Conservation (phyloP, 2,888 invertebrate species). For the Drosophila austrosaltans region DNA sequence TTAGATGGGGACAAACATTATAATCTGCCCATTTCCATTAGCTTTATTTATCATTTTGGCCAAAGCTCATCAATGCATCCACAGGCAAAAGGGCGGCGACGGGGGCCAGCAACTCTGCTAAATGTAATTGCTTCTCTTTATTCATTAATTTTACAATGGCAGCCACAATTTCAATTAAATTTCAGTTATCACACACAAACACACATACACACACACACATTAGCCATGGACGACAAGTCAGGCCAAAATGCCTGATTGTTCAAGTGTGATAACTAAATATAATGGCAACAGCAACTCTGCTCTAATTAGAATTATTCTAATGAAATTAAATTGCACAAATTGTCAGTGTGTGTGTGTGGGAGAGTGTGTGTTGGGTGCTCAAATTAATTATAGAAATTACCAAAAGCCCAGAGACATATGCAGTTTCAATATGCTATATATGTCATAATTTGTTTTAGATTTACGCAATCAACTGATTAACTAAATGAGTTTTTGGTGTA, state of each 20-base stretch:
- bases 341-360: not conserved
- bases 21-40: conserved; percentile 60
- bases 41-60: conserved; percentile 42
- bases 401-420: conserved; percentile 48
- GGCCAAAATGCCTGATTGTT: conserved; percentile 62
- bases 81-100: conserved; percentile 3
- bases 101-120: conserved; percentile 52
- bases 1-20: conserved; percentile 54
- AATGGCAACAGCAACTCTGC: conserved; percentile 56
- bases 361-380: conserved; percentile 8
- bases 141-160: conserved; percentile 75
- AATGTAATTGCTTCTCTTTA: conserved; percentile 71
- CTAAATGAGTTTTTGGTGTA: conserved; percentile 42
- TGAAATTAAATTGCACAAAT: conserved; percentile 78
- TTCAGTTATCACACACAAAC: conserved; percentile 60
- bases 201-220: conserved; percentile 32
- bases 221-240: conserved; percentile 8
- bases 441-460: conserved; percentile 70
- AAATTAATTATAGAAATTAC: conserved; percentile 76
- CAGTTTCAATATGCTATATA: conserved; percentile 44
- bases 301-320: conserved; percentile 82
- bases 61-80: conserved; percentile 61
- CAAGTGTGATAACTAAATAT: conserved; percentile 59
- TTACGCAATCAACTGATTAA: conserved; percentile 62
- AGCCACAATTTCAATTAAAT: conserved; percentile 74